Conservation (phyloP, 2,888 invertebrate species). For the Epinotia nisella region DNA sequence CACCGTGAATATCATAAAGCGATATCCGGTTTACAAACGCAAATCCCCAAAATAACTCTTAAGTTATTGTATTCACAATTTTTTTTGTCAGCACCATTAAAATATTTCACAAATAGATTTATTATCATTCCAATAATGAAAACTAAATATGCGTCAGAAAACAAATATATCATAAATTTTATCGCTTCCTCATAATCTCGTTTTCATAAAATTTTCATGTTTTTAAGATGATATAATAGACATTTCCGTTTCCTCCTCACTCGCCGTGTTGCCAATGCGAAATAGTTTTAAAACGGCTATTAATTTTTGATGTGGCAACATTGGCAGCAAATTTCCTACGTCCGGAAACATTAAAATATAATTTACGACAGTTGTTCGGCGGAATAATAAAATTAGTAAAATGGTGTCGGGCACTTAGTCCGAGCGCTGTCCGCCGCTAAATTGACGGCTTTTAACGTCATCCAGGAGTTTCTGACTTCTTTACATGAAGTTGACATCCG, state of each 20-base stretch:
- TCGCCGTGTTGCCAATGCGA: slow-evolving; percentile 75
- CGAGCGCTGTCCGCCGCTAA: background rate
- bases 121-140: slow-evolving; percentile 42
- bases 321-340: slow-evolving; percentile 70
- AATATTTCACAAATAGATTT: slow-evolving; percentile 49
- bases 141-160: slow-evolving; percentile 40
- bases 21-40: slow-evolving; percentile 21
- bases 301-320: slow-evolving; percentile 80
- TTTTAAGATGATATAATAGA: slow-evolving; percentile 75
- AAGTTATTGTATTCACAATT: slow-evolving; percentile 25
- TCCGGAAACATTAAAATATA: slow-evolving; percentile 82
- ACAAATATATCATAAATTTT: slow-evolving; percentile 68
- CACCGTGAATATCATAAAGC: background rate
- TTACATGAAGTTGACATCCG: background rate
- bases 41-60: slow-evolving; percentile 28
- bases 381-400: slow-evolving; percentile 71
- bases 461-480: background rate
- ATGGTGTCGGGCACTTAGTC: slow-evolving; percentile 51
- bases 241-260: slow-evolving; percentile 76
- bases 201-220: slow-evolving; percentile 70
- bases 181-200: slow-evolving; percentile 71
- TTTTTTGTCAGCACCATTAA: slow-evolving; percentile 35
- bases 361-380: slow-evolving; percentile 79
- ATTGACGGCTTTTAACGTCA: slow-evolving; percentile 15
- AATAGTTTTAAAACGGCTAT: slow-evolving; percentile 80